Conservation (phyloP, 2,888 invertebrate genomes). For the Amblyteles armatorius region DNA sequence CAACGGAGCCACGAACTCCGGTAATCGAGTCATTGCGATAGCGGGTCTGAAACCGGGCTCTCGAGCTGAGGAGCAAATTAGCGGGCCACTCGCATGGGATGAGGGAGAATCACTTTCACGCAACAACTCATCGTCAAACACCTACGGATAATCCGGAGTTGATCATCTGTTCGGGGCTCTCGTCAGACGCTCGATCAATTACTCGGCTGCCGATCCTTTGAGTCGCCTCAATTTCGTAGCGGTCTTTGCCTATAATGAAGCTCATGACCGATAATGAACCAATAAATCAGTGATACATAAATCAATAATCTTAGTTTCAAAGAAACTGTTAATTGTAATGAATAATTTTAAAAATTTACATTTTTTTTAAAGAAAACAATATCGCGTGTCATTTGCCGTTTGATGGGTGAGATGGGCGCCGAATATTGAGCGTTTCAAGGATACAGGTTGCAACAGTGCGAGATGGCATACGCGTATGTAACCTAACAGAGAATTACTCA, state of each 20-base stretch:
- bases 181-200: background rate
- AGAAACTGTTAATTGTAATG: no score
- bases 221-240: background rate
- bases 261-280: no score
- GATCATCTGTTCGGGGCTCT: background rate
- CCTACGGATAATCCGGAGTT: background rate
- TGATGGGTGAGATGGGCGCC: background rate
- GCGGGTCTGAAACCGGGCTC: background rate
- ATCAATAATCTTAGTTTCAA: no score
- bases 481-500: constrained; percentile 34
- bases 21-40: background rate
- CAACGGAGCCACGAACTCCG: background rate
- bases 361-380: no score
- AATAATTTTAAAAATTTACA: no score
- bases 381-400: no score
- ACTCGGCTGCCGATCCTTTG: background rate
- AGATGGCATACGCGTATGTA: constrained; percentile 39
- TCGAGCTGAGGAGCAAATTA: background rate
- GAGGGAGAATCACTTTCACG: background rate
- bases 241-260: no score
- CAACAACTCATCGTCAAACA: background rate
- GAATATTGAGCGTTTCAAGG: constrained; percentile 62
- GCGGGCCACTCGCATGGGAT: background rate
- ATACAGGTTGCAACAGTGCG: constrained; percentile 47
- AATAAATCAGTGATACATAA: no score